These are phyloP conservation scores for Psittacula echo DNA, from an alignment of 2,797 vertebrate species.

Conservation along the genomic window DNA sequence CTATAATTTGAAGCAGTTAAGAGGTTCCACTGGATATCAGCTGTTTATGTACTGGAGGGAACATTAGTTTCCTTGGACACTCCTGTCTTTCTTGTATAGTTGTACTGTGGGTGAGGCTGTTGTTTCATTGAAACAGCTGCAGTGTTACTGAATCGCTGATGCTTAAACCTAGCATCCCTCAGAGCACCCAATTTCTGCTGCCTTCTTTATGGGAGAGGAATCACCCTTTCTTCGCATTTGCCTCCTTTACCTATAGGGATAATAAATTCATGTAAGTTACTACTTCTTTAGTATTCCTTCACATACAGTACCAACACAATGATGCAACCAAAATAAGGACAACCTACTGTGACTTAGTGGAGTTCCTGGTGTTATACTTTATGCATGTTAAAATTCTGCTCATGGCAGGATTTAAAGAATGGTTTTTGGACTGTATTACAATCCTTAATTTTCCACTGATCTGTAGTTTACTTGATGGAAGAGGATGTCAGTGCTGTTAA, in stretches of 20 bases:
- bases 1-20: background rate
- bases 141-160: background rate
- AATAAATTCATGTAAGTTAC: background rate
- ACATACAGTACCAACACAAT: background rate
- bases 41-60: background rate
- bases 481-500: background rate
- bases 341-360: background rate
- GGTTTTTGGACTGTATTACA: background rate
- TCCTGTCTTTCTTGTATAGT: background rate
- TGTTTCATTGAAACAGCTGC: background rate
- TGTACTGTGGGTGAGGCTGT: background rate
- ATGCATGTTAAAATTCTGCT: background rate
- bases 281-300: background rate
- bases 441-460: background rate
- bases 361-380: background rate
- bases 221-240: background rate
- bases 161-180: background rate
- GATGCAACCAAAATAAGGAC: background rate
- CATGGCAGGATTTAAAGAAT: background rate
- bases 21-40: background rate
- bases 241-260: background rate
- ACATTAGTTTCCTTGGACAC: background rate
- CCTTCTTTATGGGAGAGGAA: background rate
- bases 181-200: background rate
- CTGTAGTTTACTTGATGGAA: background rate